Evolutionary conservation across 2,113 vertebrate species (phyloP).

Genomic region (Amphiprion percula): DNA sequence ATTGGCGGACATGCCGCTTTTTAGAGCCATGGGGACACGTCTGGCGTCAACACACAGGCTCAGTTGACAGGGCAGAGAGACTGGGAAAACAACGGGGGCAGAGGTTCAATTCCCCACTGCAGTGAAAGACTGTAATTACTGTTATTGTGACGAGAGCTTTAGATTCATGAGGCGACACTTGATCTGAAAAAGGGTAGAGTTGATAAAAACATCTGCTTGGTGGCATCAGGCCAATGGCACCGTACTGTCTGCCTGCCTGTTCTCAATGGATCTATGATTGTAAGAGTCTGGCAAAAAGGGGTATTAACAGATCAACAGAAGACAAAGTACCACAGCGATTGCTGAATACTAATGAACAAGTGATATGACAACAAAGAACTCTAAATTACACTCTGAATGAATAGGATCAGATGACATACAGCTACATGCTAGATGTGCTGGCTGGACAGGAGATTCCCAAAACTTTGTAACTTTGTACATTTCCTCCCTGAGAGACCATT

Average conservation of each 20-base stretch:
- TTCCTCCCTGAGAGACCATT: constrained; percentile 12
- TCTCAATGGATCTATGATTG: constrained; percentile 25
- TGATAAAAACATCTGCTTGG: constrained; percentile 46
- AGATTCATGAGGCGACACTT: constrained; percentile 49
- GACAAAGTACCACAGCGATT: constrained; percentile 14
- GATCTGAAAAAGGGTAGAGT: constrained; percentile 32
- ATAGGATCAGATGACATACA: constrained; percentile 1
- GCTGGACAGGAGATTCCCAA: constrained; percentile 6
- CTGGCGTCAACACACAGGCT: constrained; percentile 17
- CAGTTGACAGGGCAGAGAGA: constrained; percentile 21
- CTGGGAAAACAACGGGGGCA: constrained; percentile 46
- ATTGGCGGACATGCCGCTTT: constrained; percentile 19
- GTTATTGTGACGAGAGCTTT: constrained; percentile 50
- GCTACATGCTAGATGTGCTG: not conserved
- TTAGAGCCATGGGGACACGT: constrained; percentile 32
- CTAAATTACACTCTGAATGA: constrained; percentile 4
- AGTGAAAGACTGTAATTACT: constrained; percentile 49
- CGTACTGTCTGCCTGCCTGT: not conserved
- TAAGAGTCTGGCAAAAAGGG: constrained; percentile 34
- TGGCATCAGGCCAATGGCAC: not conserved
- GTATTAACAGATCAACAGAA: constrained; percentile 35
- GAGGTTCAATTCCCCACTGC: constrained; percentile 48
- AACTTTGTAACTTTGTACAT: not conserved
- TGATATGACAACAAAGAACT: constrained; percentile 12
- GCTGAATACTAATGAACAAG: constrained; percentile 40